These are phyloP conservation scores for Macheiramphus alcinus DNA, from an alignment of 2,113 vertebrate species.

Conservation along the genomic window DNA sequence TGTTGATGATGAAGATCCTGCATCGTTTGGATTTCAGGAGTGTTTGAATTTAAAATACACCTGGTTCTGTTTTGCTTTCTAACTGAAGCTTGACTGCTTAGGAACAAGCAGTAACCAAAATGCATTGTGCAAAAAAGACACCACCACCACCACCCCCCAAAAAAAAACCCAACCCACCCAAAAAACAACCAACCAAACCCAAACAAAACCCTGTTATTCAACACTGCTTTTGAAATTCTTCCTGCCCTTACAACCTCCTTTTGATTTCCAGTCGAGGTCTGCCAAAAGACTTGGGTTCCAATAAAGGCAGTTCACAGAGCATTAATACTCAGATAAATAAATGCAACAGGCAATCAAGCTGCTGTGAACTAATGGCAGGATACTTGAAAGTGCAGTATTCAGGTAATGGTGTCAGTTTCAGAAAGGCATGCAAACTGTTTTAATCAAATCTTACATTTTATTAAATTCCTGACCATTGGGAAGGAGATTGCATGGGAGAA, in stretches of 20 bases:
- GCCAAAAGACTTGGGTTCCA: slow-evolving; percentile 23
- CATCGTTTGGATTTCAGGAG: not conserved
- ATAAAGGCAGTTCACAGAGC: not conserved
- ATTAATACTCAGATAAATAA: slow-evolving; percentile 50
- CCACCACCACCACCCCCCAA: too few species aligned
- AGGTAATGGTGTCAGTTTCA: slow-evolving; percentile 47
- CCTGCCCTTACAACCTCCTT: not conserved
- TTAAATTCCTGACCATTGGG: slow-evolving; percentile 63
- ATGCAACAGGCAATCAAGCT: slow-evolving; percentile 36
- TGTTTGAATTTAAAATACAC: not conserved
- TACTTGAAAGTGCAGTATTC: slow-evolving; percentile 16
- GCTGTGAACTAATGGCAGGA: slow-evolving; percentile 23
- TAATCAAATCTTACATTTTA: slow-evolving; percentile 71
- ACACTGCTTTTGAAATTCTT: slow-evolving; percentile 35
- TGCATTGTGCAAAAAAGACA: not conserved
- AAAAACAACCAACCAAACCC: not conserved
- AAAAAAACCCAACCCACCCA: not conserved
- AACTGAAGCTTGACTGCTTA: slow-evolving; percentile 2
- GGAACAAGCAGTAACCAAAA: slow-evolving; percentile 12
- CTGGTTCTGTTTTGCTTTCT: slow-evolving; percentile 47
- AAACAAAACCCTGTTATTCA: not conserved
- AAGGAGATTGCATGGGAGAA: slow-evolving; percentile 53
- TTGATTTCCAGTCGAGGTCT: not conserved
- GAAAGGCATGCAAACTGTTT: slow-evolving; percentile 58
- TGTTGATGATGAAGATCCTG: not conserved